These are phyloP conservation scores for Zaprionus camerounensis DNA, from an alignment of 1,140 invertebrate genomes.

Conservation along the genomic window DNA sequence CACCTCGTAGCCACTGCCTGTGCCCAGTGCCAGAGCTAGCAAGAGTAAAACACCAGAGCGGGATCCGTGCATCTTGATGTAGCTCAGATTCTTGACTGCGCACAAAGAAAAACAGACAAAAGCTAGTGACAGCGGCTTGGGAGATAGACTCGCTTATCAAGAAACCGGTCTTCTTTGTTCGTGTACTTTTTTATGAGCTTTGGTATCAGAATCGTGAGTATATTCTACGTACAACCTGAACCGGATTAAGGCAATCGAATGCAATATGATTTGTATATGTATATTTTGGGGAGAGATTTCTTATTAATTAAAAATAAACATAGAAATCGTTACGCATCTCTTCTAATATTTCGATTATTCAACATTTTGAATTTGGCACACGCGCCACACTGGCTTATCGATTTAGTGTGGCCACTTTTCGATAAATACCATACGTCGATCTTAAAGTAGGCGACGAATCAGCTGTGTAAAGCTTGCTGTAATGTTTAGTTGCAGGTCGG, in stretches of 20 bases:
- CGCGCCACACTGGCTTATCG: not conserved
- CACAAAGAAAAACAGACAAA: constrained; percentile 25
- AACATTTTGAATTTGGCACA: not conserved
- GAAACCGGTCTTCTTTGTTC: constrained; percentile 63
- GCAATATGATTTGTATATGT: not conserved
- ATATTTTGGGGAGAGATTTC: not conserved
- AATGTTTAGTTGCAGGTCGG: constrained; percentile 49
- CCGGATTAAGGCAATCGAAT: not conserved
- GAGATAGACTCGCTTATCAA: constrained; percentile 56
- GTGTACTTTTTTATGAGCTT: constrained; percentile 8
- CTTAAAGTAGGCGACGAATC: constrained; percentile 46
- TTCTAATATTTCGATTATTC: not conserved
- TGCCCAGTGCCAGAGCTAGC: constrained; percentile 1
- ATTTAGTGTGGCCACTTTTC: constrained; percentile 10
- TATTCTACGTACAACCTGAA: not conserved
- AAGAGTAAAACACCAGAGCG: constrained; percentile 25
- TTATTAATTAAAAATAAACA: not conserved
- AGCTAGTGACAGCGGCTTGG: not conserved
- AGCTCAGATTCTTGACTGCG: constrained; percentile 38
- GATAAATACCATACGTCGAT: constrained; percentile 2
- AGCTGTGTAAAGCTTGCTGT: constrained; percentile 38
- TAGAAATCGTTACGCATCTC: not conserved
- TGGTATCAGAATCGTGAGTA: not conserved
- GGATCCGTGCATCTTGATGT: constrained; percentile 42
- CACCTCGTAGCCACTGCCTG: constrained; percentile 84